A percentile compares a stretch with the other conserved stretches of the same genome.
Evolutionary conservation across 2,113 vertebrate species (phyloP).

Genomic region (Phainopepla nitens): DNA sequence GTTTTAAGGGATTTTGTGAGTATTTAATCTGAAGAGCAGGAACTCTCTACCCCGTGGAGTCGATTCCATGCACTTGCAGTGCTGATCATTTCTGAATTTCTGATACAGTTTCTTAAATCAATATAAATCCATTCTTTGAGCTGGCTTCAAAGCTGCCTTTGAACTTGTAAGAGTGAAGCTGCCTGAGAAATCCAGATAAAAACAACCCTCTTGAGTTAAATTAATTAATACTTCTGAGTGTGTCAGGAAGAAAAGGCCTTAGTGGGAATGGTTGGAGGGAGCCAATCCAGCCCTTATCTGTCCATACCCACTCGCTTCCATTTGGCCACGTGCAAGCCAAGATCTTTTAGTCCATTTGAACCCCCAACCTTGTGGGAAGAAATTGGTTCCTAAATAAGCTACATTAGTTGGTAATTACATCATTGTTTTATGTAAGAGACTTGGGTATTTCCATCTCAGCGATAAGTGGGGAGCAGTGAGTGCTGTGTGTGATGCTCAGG

Average conservation of each 20-base stretch:
- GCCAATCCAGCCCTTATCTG: background rate
- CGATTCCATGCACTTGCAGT: background rate
- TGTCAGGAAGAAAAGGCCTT: background rate
- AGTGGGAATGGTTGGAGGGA: background rate
- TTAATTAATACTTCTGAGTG: conserved; percentile 20
- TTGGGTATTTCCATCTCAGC: background rate
- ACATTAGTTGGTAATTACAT: background rate
- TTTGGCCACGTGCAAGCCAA: background rate
- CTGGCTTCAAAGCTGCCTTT: conserved; percentile 55
- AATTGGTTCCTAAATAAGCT: background rate
- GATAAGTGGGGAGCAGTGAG: background rate
- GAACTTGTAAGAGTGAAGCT: conserved; percentile 13
- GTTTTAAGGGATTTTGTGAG: background rate
- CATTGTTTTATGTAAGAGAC: background rate
- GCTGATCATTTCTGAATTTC: background rate
- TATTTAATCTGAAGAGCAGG: background rate
- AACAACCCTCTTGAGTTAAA: conserved; percentile 10
- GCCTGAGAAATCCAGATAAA: conserved; percentile 49
- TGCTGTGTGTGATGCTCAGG: background rate
- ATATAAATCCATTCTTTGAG: conserved; percentile 37
- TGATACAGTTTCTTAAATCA: conserved; percentile 6
- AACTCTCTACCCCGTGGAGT: background rate
- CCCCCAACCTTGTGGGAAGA: background rate
- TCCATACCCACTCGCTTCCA: fast-evolving
- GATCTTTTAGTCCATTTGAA: background rate